Conservation (phyloP, 2,113 vertebrate species). For the Columba janthina region DNA sequence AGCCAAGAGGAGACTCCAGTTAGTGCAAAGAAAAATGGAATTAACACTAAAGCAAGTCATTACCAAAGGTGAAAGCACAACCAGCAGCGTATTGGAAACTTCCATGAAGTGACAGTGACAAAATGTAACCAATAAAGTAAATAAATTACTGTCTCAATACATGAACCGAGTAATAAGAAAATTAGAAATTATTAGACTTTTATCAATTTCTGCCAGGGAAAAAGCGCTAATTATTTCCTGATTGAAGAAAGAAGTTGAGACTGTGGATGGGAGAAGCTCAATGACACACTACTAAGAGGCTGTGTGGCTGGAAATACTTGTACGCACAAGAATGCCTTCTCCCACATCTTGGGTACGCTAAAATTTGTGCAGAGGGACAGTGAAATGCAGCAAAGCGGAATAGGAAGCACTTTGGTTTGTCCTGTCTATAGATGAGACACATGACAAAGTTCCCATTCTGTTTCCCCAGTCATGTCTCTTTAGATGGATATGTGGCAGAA, state of each 20-base stretch:
- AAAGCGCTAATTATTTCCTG: not conserved
- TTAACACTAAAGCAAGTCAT: not conserved
- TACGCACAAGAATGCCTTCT: not conserved
- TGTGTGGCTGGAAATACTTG: not conserved
- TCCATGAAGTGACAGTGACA: not conserved
- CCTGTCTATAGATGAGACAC: not conserved
- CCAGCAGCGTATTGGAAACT: not conserved
- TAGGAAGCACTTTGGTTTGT: not conserved
- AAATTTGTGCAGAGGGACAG: not conserved
- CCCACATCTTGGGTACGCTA: not conserved
- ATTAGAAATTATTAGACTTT: not conserved
- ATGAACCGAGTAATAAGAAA: not conserved
- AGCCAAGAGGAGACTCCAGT: not conserved
- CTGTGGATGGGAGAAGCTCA: not conserved
- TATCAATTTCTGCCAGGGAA: not conserved
- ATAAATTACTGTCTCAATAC: not conserved
- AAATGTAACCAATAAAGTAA: not conserved
- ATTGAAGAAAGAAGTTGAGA: not conserved
- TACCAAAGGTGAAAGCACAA: not conserved
- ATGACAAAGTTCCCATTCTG: not conserved
- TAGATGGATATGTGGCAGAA: not conserved
- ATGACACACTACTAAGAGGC: not conserved
- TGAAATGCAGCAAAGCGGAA: not conserved
- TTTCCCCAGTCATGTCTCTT: not conserved
- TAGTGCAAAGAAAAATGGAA: not conserved